phyloP scores from a whole-genome alignment of 2,113 vertebrate species.

The Peucedramus taeniatus region DNA sequence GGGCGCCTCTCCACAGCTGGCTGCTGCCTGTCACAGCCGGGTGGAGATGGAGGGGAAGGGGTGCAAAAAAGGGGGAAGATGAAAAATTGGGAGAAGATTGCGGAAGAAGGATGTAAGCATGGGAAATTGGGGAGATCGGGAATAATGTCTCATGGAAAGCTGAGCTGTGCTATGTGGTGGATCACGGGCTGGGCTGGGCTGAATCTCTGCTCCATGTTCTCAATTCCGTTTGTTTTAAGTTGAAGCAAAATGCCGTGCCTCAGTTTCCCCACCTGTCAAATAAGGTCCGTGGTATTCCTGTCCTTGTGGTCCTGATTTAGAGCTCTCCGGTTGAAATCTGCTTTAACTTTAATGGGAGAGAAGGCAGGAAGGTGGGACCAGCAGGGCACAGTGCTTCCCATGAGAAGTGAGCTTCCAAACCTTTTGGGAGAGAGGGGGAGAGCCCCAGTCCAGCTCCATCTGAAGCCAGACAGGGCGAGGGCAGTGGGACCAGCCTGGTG shows the following conservation, averaged over 20 bases:
- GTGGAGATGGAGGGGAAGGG: neutral
- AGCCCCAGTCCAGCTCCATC: neutral
- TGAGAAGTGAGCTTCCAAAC: neutral
- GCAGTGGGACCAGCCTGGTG: neutral
- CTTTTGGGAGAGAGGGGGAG: neutral
- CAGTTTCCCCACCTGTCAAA: neutral
- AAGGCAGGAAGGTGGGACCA: rapidly evolving
- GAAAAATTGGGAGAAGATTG: neutral
- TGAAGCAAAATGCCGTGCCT: neutral
- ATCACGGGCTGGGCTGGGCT: neutral
- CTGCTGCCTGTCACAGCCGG: neutral
- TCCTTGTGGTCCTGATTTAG: neutral
- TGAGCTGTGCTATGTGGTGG: neutral
- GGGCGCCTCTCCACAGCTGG: neutral
- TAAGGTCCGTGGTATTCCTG: neutral
- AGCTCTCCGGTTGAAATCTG: neutral
- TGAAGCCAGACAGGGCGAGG: neutral
- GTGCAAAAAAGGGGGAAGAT: neutral
- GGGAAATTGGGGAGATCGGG: rapidly evolving
- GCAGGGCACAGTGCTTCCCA: neutral
- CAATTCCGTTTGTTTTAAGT: neutral
- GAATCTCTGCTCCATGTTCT: neutral
- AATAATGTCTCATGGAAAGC: rapidly evolving
- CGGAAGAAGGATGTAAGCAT: neutral
- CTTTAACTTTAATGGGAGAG: neutral